These are phyloP conservation scores for Labeo calbasu DNA, from an alignment of 2,797 vertebrate genomes.

Conservation along the genomic window DNA sequence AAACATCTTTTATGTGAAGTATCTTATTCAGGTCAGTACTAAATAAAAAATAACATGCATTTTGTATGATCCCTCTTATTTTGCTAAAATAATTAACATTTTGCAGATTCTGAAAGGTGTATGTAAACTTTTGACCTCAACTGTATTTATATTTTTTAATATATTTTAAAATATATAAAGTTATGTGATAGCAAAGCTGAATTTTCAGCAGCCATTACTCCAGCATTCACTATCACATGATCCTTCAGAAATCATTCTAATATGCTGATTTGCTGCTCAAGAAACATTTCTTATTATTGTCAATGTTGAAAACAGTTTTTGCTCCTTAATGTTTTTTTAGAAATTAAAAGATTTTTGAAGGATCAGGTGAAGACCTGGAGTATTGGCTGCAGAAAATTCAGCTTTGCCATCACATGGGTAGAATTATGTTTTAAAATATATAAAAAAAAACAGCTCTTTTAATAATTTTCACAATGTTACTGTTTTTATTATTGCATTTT, in stretches of 20 bases:
- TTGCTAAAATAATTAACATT: no score
- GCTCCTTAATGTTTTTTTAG: not conserved
- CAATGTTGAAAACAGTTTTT: not conserved
- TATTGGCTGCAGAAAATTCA: not conserved
- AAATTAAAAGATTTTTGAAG: not conserved
- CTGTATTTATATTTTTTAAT: not conserved
- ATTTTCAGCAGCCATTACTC: not conserved
- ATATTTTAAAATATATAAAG: not conserved
- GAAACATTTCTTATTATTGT: not conserved
- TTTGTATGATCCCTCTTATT: no score
- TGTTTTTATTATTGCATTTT: not conserved
- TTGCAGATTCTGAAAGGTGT: no score
- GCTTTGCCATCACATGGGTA: not conserved
- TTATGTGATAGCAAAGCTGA: not conserved
- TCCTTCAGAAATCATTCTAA: not conserved
- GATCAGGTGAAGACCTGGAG: not conserved
- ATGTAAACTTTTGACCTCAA: no score
- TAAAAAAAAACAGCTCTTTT: not conserved
- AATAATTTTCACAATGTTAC: not conserved
- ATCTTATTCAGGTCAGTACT: no score
- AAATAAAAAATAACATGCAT: no score
- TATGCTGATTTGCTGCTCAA: not conserved
- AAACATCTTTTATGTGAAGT: no score
- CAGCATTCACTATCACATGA: not conserved
- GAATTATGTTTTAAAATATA: not conserved